Evolutionary conservation across 2,797 vertebrate species (phyloP).

Genomic region (Sebastolobus altivelis): DNA sequence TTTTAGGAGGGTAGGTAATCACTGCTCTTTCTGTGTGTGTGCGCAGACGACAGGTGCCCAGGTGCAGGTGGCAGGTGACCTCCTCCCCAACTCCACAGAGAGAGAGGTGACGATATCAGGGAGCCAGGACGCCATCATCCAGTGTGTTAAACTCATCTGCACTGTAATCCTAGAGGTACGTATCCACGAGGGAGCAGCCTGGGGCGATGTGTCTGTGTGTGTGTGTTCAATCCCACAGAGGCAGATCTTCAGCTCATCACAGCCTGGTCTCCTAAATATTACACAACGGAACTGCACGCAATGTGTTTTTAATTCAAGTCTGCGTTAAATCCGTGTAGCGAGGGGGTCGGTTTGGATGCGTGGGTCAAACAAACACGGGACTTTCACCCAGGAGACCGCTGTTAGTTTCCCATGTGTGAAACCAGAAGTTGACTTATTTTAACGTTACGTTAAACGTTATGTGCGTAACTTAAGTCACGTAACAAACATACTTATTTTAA

Average conservation of each 20-base stretch:
- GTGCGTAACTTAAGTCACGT: too few species aligned
- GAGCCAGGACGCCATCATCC: constrained; percentile 94
- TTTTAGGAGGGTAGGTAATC: background rate
- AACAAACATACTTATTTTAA: too few species aligned
- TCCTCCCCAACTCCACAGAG: constrained; percentile 97
- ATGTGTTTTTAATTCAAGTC: background rate
- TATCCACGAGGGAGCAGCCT: too few species aligned
- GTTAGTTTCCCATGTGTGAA: background rate
- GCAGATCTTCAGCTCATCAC: background rate
- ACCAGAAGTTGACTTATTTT: too few species aligned
- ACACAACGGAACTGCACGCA: too few species aligned
- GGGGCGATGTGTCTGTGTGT: background rate
- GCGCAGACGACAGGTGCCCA: constrained; percentile 93
- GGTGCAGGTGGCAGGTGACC: constrained; percentile 95
- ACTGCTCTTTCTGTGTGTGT: background rate
- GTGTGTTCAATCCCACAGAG: background rate
- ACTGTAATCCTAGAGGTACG: constrained; percentile 95
- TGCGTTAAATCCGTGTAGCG: background rate
- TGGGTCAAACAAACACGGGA: too few species aligned
- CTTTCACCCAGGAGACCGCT: background rate
- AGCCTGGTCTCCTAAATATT: background rate
- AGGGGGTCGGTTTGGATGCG: background rate
- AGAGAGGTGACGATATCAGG: constrained; percentile 95
- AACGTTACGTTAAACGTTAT: too few species aligned
- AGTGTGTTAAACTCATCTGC: constrained; percentile 97